Evolutionary conservation across 2,888 invertebrate species (phyloP).

Genomic region (Epinotia ramella): DNA sequence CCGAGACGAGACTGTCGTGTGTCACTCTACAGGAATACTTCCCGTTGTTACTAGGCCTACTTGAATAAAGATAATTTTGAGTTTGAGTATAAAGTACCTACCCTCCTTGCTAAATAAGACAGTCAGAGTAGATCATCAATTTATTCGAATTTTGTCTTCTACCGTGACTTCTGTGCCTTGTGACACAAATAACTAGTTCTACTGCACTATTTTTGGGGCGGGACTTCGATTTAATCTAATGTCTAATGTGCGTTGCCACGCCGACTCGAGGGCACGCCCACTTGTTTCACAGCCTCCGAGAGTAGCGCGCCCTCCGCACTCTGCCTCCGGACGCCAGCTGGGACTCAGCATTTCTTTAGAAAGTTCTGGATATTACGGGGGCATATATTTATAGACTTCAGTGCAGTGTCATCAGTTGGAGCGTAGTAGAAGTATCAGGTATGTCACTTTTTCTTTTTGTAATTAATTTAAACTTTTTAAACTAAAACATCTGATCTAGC

Average conservation of each 20-base stretch:
- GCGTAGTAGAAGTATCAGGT: background rate
- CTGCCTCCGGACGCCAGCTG: constrained; percentile 12
- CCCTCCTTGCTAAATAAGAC: too few species aligned
- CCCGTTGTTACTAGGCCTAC: too few species aligned
- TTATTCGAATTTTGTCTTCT: too few species aligned
- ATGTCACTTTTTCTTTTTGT: background rate
- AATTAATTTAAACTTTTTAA: too few species aligned
- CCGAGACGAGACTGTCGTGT: too few species aligned
- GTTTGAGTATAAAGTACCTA: too few species aligned
- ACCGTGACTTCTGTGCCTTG: too few species aligned
- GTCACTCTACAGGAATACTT: too few species aligned
- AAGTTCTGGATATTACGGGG: background rate
- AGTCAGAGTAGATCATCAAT: too few species aligned
- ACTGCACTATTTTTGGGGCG: constrained; percentile 6
- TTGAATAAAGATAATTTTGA: too few species aligned
- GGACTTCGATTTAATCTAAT: background rate
- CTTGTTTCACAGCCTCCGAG: constrained; percentile 21
- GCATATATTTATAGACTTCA: background rate
- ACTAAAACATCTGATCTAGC: too few species aligned
- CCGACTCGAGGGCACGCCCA: constrained; percentile 14
- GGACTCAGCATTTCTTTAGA: background rate
- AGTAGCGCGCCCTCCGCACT: background rate
- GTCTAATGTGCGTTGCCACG: constrained; percentile 24
- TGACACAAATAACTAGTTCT: too few species aligned
- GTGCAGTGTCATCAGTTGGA: background rate